Percentiles rank a stretch among this genome's conserved stretches.
Conservation (phyloP, 1,140 invertebrate genomes). For the Hylyphantes graminicola region DNA sequence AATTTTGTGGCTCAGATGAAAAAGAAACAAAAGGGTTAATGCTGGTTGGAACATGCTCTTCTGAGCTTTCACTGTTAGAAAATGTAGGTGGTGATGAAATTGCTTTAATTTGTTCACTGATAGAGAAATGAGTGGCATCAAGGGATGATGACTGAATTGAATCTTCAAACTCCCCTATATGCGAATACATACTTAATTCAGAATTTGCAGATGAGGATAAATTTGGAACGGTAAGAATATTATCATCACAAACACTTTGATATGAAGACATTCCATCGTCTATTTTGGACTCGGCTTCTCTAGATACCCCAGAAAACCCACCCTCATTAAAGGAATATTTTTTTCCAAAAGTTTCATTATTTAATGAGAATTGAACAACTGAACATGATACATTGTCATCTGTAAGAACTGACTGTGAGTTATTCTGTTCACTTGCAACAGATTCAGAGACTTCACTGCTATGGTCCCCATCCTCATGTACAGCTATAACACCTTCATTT, state of each 20-base stretch:
- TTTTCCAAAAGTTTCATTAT: not conserved
- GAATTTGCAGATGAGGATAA: not conserved
- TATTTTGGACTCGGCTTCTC: slow-evolving; percentile 26
- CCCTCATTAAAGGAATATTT: slow-evolving; percentile 1
- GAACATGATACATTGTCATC: slow-evolving; percentile 32
- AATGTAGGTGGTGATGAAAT: slow-evolving; percentile 15
- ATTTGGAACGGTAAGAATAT: slow-evolving; percentile 3
- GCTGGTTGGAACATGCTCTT: not conserved
- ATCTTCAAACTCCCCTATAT: slow-evolving; percentile 27
- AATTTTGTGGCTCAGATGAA: slow-evolving; percentile 10
- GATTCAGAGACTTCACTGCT: slow-evolving; percentile 38
- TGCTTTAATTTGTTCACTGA: slow-evolving; percentile 26
- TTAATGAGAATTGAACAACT: not conserved
- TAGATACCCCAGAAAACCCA: not conserved
- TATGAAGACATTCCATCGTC: slow-evolving; percentile 18
- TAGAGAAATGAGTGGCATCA: not conserved
- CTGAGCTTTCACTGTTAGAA: not conserved
- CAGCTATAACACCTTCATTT: slow-evolving; percentile 5
- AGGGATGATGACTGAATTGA: slow-evolving; percentile 11
- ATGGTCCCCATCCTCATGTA: not conserved
- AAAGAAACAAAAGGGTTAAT: slow-evolving; percentile 11
- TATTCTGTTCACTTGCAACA: slow-evolving; percentile 5
- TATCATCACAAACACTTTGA: slow-evolving; percentile 6
- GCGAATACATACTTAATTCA: slow-evolving; percentile 24
- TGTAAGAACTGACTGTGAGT: not conserved